phyloP scores from a whole-genome alignment of 1,140 invertebrate species.

The Homalodisca vitripennis region DNA sequence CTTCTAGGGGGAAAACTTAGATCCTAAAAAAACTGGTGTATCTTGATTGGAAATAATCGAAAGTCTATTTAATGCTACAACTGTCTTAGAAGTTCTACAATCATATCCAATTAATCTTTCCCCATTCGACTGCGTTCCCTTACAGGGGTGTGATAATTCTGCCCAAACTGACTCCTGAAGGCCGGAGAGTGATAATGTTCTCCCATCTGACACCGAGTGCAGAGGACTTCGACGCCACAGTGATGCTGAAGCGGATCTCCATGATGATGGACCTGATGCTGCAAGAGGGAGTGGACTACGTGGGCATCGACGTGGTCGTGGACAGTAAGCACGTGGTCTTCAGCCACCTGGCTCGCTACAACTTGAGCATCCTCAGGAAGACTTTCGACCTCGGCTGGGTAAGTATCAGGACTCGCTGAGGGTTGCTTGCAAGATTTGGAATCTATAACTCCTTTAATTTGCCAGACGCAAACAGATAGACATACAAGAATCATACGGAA shows the following conservation, averaged over 20 bases:
- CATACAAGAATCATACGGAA: no score
- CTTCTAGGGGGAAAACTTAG: no score
- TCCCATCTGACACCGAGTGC: constrained; percentile 36
- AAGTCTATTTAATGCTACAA: no score
- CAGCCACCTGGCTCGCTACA: constrained; percentile 37
- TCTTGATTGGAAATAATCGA: no score
- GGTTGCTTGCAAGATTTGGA: no score
- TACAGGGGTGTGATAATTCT: constrained; percentile 35
- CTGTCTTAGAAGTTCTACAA: no score
- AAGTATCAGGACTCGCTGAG: constrained; percentile 31
- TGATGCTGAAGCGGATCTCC: constrained; percentile 36
- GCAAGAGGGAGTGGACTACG: constrained; percentile 35
- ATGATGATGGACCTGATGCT: constrained; percentile 40
- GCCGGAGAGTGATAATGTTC: constrained; percentile 39
- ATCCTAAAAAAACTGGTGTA: no score
- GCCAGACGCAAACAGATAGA: no score
- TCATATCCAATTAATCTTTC: no score
- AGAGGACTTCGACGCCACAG: constrained; percentile 38
- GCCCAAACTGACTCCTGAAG: constrained; percentile 37
- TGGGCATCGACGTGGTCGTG: constrained; percentile 35
- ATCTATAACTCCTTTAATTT: no score
- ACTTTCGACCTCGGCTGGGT: constrained; percentile 36
- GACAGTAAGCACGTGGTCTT: constrained; percentile 36
- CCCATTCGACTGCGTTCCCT: no score
- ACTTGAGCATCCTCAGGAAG: constrained; percentile 32